Evolutionary conservation across 2,888 invertebrate genomes (phyloP), one percentile per base, ranked within the genome.

Genomic region (Meghimatium bilineatum): DNA sequence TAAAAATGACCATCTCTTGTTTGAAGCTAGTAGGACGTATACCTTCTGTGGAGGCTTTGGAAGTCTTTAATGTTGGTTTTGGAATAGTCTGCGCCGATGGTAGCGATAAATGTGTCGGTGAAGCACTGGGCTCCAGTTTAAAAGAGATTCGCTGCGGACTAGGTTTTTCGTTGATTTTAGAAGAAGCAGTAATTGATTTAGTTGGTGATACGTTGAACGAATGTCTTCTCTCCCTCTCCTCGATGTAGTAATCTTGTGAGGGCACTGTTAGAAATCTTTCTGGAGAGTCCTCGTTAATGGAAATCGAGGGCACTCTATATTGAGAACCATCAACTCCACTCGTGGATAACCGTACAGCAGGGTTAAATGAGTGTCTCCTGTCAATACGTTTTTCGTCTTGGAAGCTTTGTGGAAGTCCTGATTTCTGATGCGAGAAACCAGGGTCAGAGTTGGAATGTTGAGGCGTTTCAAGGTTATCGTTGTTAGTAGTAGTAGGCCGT

Each of bases 311-410:
- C 10, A 84, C 67, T 67, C 74, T 74, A 5, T 66, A 36, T 26
- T 71, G 60, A 49, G n/a, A 0, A 12, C 56, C 56, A n/a, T 66
- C 75, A 0, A 66, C 63, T 23, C 32, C 26, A 6, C 66, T 23
- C 5, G 29, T 10, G 10, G 77, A 77, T 23, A 49, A 23, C 14
- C 69, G 34, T 0, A 75, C 74, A 1, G 36, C 34, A 49, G 84
- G 80, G 60, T 84, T 80, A 67, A 75, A 80, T 26, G 84, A 84
- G n/a, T 84, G 84, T 52, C 84, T 79, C 38, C 84, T 72, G 17
- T 84, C 84, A 23, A 84, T 56, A n/a, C 66, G 38, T n/a, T 66
- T 32, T 36, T 77, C 78, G 63, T 71, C 77, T 60, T 69, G 77
- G 71, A 78, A 77, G 78, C 66, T 71, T 76, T 44, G 82, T 0